Percentiles rank a stretch among this genome's conserved stretches.
These are phyloP conservation scores for Sebastolobus alascanus DNA, from an alignment of 2,797 vertebrate species.

Conservation along the genomic window DNA sequence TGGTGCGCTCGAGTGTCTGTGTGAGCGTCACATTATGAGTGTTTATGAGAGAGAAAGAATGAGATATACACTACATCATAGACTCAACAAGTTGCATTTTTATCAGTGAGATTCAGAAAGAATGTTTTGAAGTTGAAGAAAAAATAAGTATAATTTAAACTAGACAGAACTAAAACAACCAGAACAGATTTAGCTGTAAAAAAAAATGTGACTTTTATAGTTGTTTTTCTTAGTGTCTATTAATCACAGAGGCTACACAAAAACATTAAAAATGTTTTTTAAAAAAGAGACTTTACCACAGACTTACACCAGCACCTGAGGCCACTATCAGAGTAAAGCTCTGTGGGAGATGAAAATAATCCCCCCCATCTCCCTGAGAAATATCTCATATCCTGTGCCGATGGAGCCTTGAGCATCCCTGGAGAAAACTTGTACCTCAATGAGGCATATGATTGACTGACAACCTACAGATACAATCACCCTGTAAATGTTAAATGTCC, in stretches of 20 bases:
- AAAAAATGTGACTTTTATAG: constrained; percentile 16
- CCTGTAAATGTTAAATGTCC: not conserved
- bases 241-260: constrained; percentile 1
- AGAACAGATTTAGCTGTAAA: not conserved
- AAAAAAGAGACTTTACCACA: not conserved
- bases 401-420: not conserved
- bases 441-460: constrained; percentile 1
- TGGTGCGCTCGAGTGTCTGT: not conserved
- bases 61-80: not conserved
- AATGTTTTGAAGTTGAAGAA: constrained; percentile 6
- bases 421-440: not conserved
- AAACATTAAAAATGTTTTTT: constrained; percentile 1
- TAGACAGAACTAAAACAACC: constrained; percentile 7
- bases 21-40: not conserved
- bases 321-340: not conserved
- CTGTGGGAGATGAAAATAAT: constrained; percentile 37
- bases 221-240: not conserved
- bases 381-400: constrained; percentile 33
- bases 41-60: not conserved
- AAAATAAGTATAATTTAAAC: not conserved
- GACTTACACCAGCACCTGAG: constrained; percentile 17
- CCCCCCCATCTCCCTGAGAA: constrained; percentile 26
- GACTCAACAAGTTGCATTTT: constrained; percentile 27
- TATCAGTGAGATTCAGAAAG: not conserved
- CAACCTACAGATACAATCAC: not conserved